Evolutionary conservation across 2,888 invertebrate species (phyloP), one percentile per base, ranked within the genome.

Genomic region (Tigriopus californicus): DNA sequence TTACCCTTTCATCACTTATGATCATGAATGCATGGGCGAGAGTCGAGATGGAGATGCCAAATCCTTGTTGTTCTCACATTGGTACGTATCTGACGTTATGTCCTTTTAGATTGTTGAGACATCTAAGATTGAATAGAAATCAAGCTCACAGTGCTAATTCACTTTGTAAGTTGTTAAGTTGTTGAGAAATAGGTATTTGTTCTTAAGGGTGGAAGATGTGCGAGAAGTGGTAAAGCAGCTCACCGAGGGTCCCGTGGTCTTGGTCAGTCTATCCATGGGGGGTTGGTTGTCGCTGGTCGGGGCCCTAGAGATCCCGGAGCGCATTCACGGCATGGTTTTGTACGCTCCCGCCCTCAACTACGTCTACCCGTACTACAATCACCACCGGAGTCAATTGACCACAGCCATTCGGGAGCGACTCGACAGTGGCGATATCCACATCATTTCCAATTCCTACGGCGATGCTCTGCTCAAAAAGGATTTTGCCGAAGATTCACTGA

Each of bases 321-420:
- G 42, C 12, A 13, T 59, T 8, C 59, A 52, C 11, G 59, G 59
- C 6, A 25, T 59, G 33, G 20, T 59, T 52, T 41, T 59, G 18
- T 18, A 40, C 20, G 25, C 59, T 41, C 59, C 59, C 13, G 59
- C 59, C 24, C n/a, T 59, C 2, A 59, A 59, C 42, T 59, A 59
- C 22, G 52, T 59, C 22, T 59, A 51, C 33, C 59, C 51, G 10
- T 52, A 59, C 41, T 59, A 53, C 22, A 40, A 59, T 20, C 42
- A 46, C 12, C 56, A 56, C 18, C 20, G 42, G 22, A 33, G 18
- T 10, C 12, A 13, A 12, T 44, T 56, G 18, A 44, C 56, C 2
- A 20, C 4, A n/a, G 46, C 42, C n/a, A 20, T 56, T 22, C 56
- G 33, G 2, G 18, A 56, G 18, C 15, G 52, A 22, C 24, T 59